Conservation (phyloP, 2,797 vertebrate genomes). For the Onychomys leucogaster region DNA sequence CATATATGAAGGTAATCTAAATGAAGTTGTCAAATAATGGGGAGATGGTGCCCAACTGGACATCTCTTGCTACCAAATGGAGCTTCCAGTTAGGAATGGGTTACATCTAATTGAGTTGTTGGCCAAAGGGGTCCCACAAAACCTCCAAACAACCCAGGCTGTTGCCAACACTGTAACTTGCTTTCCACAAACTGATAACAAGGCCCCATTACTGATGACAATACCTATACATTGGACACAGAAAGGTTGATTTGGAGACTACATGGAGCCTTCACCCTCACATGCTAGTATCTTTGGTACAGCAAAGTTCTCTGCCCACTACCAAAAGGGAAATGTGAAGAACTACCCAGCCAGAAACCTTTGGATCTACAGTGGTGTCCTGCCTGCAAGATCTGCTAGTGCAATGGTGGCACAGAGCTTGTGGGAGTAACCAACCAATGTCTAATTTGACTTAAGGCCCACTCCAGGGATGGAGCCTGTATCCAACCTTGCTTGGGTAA, state of each 20-base stretch:
- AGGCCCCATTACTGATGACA: background rate
- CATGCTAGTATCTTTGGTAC: background rate
- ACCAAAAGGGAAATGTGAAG: background rate
- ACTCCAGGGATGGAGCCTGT: background rate
- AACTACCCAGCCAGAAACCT: background rate
- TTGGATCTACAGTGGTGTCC: background rate
- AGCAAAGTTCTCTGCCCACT: background rate
- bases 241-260: background rate
- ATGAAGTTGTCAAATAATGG: background rate
- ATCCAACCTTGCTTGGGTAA: background rate
- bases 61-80: background rate
- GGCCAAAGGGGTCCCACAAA: background rate
- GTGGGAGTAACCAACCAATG: background rate
- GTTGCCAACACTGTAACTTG: background rate
- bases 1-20: background rate
- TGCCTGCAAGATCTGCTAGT: background rate
- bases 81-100: background rate
- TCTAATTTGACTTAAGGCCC: background rate
- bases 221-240: background rate
- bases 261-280: background rate
- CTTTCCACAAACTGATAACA: background rate
- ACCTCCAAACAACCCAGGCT: background rate
- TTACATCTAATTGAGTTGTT: background rate
- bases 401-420: background rate
- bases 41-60: background rate